Evolutionary conservation across 2,888 invertebrate genomes (phyloP).

Genomic region (Apoda limacodes): DNA sequence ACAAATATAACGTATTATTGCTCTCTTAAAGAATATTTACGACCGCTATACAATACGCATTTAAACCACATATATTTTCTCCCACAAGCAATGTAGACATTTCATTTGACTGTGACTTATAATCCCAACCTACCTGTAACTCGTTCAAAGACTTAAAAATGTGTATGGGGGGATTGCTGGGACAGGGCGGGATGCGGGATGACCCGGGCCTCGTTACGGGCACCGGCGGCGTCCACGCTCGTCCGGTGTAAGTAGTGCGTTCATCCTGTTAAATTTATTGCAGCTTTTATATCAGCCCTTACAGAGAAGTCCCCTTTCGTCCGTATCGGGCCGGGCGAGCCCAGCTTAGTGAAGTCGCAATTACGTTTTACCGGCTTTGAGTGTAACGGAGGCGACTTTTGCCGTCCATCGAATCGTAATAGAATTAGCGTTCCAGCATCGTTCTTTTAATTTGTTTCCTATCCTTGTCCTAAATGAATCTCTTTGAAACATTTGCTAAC

Average conservation of each 20-base stretch:
- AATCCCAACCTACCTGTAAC: too few species aligned
- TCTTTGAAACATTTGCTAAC: conserved; percentile 20
- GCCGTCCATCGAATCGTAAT: conserved; percentile 68
- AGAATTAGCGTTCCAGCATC: conserved; percentile 64
- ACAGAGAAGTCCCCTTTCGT: conserved; percentile 64
- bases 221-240: conserved; percentile 50
- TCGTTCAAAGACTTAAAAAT: too few species aligned
- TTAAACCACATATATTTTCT: too few species aligned
- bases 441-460: conserved; percentile 64
- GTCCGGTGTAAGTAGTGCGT: conserved; percentile 66
- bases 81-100: too few species aligned
- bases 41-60: too few species aligned
- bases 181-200: conserved; percentile 25
- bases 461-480: conserved; percentile 54
- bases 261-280: conserved; percentile 70
- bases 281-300: conserved; percentile 68
- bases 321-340: conserved; percentile 62
- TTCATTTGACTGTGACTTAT: too few species aligned
- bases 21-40: too few species aligned
- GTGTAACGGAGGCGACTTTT: conserved; percentile 61
- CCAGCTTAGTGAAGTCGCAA: conserved; percentile 68
- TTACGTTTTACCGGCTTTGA: conserved; percentile 68
- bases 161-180: too few species aligned
- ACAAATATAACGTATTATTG: too few species aligned
- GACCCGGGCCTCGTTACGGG: conserved; percentile 51